Percentiles rank a stretch among this genome's conserved stretches.
These are phyloP conservation scores for Istiophorus platypterus DNA, from an alignment of 2,113 vertebrate species.

Conservation along the genomic window DNA sequence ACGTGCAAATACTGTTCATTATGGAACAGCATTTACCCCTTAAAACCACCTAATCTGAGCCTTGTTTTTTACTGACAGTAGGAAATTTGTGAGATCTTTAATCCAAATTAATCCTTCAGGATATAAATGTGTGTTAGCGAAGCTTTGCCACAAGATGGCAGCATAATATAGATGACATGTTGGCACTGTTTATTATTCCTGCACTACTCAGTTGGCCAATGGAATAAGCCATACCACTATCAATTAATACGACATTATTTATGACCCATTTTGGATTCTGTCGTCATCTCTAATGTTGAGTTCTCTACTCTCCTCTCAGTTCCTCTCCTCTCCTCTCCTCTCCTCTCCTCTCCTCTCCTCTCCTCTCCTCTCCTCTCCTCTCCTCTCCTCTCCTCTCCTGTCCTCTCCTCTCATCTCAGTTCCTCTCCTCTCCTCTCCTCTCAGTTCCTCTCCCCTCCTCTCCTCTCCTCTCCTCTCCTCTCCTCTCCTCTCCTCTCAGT, in stretches of 20 bases:
- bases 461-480: background rate
- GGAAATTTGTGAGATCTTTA: background rate
- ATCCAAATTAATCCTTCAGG: background rate
- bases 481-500: background rate
- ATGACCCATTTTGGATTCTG: background rate
- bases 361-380: background rate
- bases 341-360: background rate
- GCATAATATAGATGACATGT: constrained; percentile 28
- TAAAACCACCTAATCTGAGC: background rate
- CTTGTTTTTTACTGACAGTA: background rate
- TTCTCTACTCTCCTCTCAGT: background rate
- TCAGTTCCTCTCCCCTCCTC: background rate
- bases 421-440: background rate
- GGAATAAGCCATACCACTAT: background rate
- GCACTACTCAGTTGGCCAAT: background rate
- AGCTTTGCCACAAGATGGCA: constrained; percentile 70
- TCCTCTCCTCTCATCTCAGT: background rate
- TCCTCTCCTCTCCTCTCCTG: too few relatives aligned
- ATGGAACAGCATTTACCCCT: background rate
- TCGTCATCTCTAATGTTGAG: background rate
- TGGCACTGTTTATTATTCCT: background rate
- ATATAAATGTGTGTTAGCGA: constrained; percentile 29
- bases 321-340: background rate
- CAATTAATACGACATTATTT: constrained; percentile 16
- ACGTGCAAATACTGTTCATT: too few relatives aligned